These are phyloP conservation scores for Bombus impatiens DNA, from an alignment of 1,140 invertebrate species.

Conservation along the genomic window DNA sequence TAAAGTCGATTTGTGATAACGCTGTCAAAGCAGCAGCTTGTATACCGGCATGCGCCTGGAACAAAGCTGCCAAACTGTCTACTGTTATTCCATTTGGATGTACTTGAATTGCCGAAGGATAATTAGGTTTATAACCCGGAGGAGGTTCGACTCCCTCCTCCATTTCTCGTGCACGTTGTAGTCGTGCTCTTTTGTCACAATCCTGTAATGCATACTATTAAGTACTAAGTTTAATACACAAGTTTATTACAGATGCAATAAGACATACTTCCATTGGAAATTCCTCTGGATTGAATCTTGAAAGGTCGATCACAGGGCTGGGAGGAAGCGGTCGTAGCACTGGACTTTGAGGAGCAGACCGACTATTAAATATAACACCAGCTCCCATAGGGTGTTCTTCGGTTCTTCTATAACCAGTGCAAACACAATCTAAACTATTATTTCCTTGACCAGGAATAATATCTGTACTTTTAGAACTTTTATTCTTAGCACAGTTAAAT, in stretches of 20 bases:
- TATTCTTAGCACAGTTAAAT: constrained; percentile 84
- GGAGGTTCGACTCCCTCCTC: constrained; percentile 89
- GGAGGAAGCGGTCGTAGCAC: constrained; percentile 75
- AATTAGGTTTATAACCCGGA: constrained; percentile 83
- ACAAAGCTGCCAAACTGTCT: constrained; percentile 84
- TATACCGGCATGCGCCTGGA: constrained; percentile 84
- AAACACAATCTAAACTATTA: constrained; percentile 84
- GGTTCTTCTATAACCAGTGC: constrained; percentile 85
- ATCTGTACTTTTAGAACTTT: constrained; percentile 81
- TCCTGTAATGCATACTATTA: constrained; percentile 79
- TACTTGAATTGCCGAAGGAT: constrained; percentile 80
- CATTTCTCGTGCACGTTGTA: constrained; percentile 89
- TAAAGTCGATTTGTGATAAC: constrained; percentile 82
- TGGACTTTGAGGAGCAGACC: constrained; percentile 77
- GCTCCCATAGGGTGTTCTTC: constrained; percentile 83
- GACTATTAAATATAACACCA: constrained; percentile 82
- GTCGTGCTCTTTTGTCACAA: constrained; percentile 87
- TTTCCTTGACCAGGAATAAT: constrained; percentile 80
- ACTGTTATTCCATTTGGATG: constrained; percentile 85
- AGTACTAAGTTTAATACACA: not conserved
- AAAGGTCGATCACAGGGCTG: constrained; percentile 84
- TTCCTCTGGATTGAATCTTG: constrained; percentile 84
- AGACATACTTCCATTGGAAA: constrained; percentile 83
- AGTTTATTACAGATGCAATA: not conserved
- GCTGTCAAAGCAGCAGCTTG: constrained; percentile 81